phyloP scores from a whole-genome alignment of 2,888 invertebrate genomes.

The Nymphalis c-album region DNA sequence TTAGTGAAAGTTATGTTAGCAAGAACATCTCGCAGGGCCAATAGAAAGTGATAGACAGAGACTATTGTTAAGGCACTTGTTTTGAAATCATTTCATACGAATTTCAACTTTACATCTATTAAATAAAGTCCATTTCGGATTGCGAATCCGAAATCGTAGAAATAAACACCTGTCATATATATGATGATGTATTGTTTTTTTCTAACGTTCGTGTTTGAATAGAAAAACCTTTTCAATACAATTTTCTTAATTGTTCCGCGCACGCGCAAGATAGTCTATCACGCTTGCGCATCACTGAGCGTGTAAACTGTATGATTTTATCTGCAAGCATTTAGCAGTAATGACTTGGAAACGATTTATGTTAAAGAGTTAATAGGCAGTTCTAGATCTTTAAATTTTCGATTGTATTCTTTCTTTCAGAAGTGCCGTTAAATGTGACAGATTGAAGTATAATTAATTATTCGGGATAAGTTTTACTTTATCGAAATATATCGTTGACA shows the following conservation, averaged over 20 bases:
- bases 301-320: constrained; percentile 50
- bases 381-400: no score
- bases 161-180: no score
- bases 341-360: constrained; percentile 19
- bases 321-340: constrained; percentile 28
- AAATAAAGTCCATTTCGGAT: not conserved
- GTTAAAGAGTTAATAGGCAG: not conserved
- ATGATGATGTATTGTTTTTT: not conserved
- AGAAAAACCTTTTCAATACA: no score
- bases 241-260: not conserved
- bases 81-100: not conserved
- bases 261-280: constrained; percentile 28
- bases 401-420: no score
- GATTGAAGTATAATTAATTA: no score
- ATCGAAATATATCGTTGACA: no score
- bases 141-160: not conserved
- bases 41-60: constrained; percentile 37
- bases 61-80: constrained; percentile 25
- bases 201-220: not conserved
- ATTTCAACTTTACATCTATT: not conserved
- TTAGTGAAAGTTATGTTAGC: constrained; percentile 36
- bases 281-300: constrained; percentile 54
- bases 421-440: no score
- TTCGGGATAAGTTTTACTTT: no score
- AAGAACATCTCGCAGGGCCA: constrained; percentile 32